phyloP scores from a whole-genome alignment of 2,113 vertebrate species.

The Equus przewalskii region DNA sequence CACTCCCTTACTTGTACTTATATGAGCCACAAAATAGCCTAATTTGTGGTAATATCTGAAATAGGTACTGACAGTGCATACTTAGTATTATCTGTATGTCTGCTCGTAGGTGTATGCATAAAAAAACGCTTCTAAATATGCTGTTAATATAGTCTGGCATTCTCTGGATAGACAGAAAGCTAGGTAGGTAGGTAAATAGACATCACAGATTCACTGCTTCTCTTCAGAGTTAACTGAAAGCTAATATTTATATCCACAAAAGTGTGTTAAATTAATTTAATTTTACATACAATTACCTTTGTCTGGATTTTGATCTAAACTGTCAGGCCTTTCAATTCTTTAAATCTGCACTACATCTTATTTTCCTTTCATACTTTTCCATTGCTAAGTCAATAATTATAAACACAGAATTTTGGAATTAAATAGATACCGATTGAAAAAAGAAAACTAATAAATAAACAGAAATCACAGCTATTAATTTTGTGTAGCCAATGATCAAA shows the following conservation, averaged over 20 bases:
- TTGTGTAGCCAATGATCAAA: background rate
- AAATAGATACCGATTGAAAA: background rate
- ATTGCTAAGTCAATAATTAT: background rate
- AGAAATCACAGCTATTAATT: slow-evolving; percentile 14
- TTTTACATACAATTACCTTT: background rate
- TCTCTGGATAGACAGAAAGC: background rate
- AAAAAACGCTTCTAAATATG: background rate
- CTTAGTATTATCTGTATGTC: background rate
- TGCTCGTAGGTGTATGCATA: background rate
- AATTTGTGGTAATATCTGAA: background rate
- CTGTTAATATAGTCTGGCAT: background rate
- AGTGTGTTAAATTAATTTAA: background rate
- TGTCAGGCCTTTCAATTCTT: background rate
- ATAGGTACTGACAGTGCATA: background rate
- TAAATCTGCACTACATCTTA: background rate
- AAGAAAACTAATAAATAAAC: background rate
- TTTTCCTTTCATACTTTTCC: background rate
- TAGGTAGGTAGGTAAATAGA: background rate
- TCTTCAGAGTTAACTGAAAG: background rate
- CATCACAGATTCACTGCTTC: background rate
- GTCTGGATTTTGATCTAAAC: background rate
- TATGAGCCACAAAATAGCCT: background rate
- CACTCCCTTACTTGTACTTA: background rate
- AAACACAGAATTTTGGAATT: background rate
- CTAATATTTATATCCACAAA: background rate